Conservation (phyloP, 2,113 vertebrate species). For the Grantiella picta region DNA sequence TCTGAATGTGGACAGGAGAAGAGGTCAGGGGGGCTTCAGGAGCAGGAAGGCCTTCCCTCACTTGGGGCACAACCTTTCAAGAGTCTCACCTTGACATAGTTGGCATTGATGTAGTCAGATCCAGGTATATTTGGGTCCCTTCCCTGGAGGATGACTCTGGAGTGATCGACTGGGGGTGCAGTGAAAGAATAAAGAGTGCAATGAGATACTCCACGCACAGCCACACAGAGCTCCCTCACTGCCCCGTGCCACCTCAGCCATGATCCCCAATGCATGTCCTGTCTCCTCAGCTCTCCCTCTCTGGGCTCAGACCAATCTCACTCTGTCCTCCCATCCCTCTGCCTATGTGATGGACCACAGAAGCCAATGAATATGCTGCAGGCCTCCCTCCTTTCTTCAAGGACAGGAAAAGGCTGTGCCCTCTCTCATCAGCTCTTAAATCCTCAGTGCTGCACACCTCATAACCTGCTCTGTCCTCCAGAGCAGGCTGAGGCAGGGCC, state of each 20-base stretch:
- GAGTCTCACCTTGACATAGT: slow-evolving; percentile 84
- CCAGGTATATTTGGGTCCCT: slow-evolving; percentile 79
- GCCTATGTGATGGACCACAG: not conserved
- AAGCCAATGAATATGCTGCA: not conserved
- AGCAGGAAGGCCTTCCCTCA: not conserved
- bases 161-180: slow-evolving; percentile 84
- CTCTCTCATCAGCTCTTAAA: not conserved
- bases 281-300: not conserved
- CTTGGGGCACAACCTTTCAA: not conserved
- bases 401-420: not conserved
- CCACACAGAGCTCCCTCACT: not conserved
- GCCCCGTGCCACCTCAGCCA: not conserved
- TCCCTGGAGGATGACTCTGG: slow-evolving; percentile 82
- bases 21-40: not conserved
- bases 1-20: slow-evolving; percentile 39
- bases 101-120: slow-evolving; percentile 94
- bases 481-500: not conserved
- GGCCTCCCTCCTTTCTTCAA: not conserved
- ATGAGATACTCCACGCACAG: not conserved
- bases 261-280: not conserved
- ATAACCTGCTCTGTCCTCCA: not conserved
- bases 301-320: not conserved
- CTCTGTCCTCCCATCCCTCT: not conserved
- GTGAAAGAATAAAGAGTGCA: not conserved
- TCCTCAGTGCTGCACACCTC: not conserved